These are phyloP conservation scores for Drosophila antonietae DNA, from an alignment of 2,888 invertebrate genomes.

Conservation along the genomic window DNA sequence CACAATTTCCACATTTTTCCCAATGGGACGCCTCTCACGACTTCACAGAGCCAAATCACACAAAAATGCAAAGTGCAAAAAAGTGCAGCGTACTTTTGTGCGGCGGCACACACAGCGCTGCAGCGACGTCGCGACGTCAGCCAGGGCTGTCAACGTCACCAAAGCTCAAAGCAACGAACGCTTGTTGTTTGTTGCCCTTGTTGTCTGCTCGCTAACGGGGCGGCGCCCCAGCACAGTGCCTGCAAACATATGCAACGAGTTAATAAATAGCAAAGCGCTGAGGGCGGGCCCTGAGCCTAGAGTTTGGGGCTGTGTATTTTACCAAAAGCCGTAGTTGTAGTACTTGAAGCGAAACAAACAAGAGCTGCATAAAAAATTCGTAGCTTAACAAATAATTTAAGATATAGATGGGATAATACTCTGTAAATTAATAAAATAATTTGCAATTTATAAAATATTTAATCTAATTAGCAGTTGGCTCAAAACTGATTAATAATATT, in stretches of 20 bases:
- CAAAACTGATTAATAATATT: background rate
- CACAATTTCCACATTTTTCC: slow-evolving; percentile 61
- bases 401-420: background rate
- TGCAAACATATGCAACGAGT: slow-evolving; percentile 78
- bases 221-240: slow-evolving; percentile 50
- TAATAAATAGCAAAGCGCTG: slow-evolving; percentile 69
- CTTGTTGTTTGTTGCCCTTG: slow-evolving; percentile 34
- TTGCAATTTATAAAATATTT: background rate
- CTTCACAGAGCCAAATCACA: slow-evolving; percentile 47
- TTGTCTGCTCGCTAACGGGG: slow-evolving; percentile 18
- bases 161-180: slow-evolving; percentile 56
- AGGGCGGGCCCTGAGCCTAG: slow-evolving; percentile 2
- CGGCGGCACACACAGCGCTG: slow-evolving; percentile 9
- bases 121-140: slow-evolving; percentile 5
- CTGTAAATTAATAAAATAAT: background rate
- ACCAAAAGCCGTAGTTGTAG: slow-evolving; percentile 45
- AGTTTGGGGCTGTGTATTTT: slow-evolving; percentile 33
- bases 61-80: slow-evolving; percentile 67
- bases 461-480: too few relatives aligned
- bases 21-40: slow-evolving; percentile 45
- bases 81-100: slow-evolving; percentile 67
- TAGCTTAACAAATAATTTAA: background rate
- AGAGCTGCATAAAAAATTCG: slow-evolving; percentile 10
- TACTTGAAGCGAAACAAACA: slow-evolving; percentile 44
- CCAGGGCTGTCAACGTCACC: slow-evolving; percentile 59